Evolutionary conservation across 2,113 vertebrate genomes (phyloP).

Genomic region (Nothocercus julius): DNA sequence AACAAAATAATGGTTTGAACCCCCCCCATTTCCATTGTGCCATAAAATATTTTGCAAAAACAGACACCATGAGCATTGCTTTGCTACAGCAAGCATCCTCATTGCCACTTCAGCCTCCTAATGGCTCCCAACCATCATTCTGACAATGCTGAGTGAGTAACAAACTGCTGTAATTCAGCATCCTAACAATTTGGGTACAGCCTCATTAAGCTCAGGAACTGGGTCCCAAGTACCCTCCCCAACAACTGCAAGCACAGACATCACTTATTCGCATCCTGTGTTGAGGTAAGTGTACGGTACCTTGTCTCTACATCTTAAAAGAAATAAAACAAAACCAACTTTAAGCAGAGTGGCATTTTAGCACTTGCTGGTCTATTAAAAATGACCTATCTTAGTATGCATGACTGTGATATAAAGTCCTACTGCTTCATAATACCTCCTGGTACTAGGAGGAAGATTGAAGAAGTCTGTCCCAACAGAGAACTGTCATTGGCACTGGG

Average conservation of each 20-base stretch:
- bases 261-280: background rate
- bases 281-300: background rate
- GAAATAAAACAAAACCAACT: background rate
- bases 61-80: background rate
- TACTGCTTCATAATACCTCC: background rate
- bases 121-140: background rate
- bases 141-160: background rate
- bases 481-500: background rate
- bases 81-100: background rate
- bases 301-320: background rate
- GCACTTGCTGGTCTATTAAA: background rate
- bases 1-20: background rate
- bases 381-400: background rate
- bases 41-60: background rate
- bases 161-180: background rate
- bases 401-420: background rate
- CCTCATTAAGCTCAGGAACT: background rate
- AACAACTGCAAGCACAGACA: background rate
- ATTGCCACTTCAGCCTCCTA: background rate
- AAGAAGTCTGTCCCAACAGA: background rate
- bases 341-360: background rate
- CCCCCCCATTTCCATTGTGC: background rate
- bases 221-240: background rate
- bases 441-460: background rate
- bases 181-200: background rate